Base-by-base conservation (phyloP, 2,888 invertebrate genomes). In the Escarpia spicata region DNA sequence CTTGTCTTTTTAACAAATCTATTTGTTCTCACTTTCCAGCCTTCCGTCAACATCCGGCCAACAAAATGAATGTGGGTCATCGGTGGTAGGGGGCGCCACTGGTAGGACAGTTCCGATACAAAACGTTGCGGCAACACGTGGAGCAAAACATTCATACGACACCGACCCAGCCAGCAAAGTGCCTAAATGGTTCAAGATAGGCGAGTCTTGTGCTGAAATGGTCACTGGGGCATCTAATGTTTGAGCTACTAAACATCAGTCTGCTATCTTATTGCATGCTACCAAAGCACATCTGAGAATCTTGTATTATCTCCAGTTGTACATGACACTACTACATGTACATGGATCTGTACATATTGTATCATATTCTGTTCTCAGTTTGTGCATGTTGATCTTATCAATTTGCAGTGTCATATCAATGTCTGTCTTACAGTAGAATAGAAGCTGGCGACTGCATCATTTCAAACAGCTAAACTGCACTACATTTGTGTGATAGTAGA, bases 111-210 rank as follows among this genome's bases (percentile, higher is more conserved):
- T 26, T 75, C 19, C 26, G 26, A 75, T 26, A 6, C 75, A 75
- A 26, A 75, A 75, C 19, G 26, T 75, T 19, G 75, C 75, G n/a
- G 75, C 75, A 26, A n/a, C 75, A 26, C 75, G 75, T 4, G 75
- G 75, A 6, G 19, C 75, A 0, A 75, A 75, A 26, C 75, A 75
- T 26, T 75, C 75, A 26, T 75, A 19, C 75, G 75, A 75, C 43
- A 52, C 52, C 10, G 52, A 52, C 19, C 26, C 44, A 26, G 44
- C 45, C n/a, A 52, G 19, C 52, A 91, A 91, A 45, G 91, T 91
- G 44, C 91, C 91, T 0, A 91, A 91, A 58, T 91, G 91, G 91
- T 91, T 91, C 91, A 91, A 91, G 58, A 91, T 45, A 91, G 91
- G 91, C 45, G n/a, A 91, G 75, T 75, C 19, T 19, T 26, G 3